Evolutionary conservation across 2,797 vertebrate genomes (phyloP).

Genomic region (Cetoscarus ocellatus): DNA sequence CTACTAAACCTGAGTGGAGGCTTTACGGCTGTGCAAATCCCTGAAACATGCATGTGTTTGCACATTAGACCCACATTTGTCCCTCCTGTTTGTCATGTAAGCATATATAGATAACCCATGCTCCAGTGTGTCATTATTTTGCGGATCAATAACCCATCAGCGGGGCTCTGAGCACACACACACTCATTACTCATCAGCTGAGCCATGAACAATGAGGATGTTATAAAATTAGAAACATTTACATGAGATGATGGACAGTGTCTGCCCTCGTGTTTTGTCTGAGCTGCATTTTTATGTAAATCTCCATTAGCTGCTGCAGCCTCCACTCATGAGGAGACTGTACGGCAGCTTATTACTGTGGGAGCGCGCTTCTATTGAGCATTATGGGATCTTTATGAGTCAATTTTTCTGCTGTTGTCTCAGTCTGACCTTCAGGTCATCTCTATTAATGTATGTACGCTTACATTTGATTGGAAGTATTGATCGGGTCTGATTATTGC

Average conservation of each 20-base stretch:
- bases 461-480: constrained; percentile 71
- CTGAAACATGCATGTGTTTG: constrained; percentile 27
- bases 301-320: constrained; percentile 18
- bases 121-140: constrained; percentile 31
- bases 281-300: constrained; percentile 45
- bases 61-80: constrained; percentile 24
- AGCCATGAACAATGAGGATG: constrained; percentile 46
- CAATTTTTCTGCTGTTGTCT: constrained; percentile 51
- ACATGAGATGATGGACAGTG: constrained; percentile 58
- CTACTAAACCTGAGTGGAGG: constrained; percentile 31
- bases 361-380: constrained; percentile 17
- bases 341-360: constrained; percentile 16
- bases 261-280: constrained; percentile 21
- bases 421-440: constrained; percentile 60
- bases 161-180: no score
- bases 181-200: constrained; percentile 45
- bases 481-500: constrained; percentile 62
- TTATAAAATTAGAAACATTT: constrained; percentile 59
- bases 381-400: constrained; percentile 28
- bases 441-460: constrained; percentile 56
- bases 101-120: constrained; percentile 45
- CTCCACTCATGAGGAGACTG: constrained; percentile 31
- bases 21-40: constrained; percentile 54
- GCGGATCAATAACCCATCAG: constrained; percentile 53
- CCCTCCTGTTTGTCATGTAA: constrained; percentile 24